phyloP scores from a whole-genome alignment of 1,140 invertebrate species.

The Listronotus oregonensis region DNA sequence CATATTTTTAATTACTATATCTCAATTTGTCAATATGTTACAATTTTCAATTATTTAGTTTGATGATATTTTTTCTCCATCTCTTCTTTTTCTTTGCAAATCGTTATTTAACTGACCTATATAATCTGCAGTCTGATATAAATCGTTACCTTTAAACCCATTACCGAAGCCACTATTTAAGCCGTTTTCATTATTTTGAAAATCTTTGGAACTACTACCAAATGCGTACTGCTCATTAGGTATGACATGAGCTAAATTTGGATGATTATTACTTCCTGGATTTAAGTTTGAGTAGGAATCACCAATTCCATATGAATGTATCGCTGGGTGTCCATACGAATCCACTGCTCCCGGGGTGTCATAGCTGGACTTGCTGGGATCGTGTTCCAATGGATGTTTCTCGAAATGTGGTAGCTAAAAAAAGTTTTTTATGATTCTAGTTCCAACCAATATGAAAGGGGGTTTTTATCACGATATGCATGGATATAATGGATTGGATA shows the following conservation, averaged over 20 bases:
- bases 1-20: conserved; percentile 20
- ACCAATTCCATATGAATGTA: background rate
- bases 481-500: too few species aligned
- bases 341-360: conserved; percentile 29
- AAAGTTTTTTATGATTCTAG: too few species aligned
- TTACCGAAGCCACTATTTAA: too few species aligned
- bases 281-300: background rate
- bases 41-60: background rate
- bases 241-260: background rate
- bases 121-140: conserved; percentile 8
- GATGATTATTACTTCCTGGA: background rate
- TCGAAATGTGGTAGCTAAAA: conserved; percentile 30
- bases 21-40: background rate
- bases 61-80: background rate
- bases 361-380: conserved; percentile 24
- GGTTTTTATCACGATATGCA: too few species aligned
- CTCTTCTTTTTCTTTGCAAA: conserved; percentile 11
- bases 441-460: background rate
- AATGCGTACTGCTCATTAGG: background rate
- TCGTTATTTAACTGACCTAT: conserved; percentile 18
- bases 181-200: background rate
- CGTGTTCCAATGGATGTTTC: conserved; percentile 30
- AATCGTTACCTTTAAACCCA: background rate
- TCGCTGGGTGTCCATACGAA: conserved; percentile 24
- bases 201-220: background rate